A percentile compares a stretch with the other conserved stretches of the same genome.
Conservation (phyloP, 1,140 invertebrate genomes). For the Triops longicaudatus region DNA sequence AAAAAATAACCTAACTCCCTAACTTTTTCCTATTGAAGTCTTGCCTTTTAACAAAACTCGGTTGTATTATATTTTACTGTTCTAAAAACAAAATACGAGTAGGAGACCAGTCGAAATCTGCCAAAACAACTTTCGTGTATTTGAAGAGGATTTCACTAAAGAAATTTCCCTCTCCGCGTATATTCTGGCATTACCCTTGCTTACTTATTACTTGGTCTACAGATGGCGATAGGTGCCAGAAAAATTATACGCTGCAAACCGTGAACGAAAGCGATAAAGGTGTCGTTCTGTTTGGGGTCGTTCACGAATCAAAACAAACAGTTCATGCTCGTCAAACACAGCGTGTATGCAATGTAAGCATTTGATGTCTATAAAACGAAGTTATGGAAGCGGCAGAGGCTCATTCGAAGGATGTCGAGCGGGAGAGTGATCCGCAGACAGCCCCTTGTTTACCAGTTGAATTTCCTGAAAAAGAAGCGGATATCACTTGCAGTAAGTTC, state of each 20-base stretch:
- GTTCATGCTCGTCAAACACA: not conserved
- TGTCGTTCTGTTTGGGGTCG: not conserved
- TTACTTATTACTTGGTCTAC: not conserved
- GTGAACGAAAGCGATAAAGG: not conserved
- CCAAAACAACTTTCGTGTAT: too few relatives aligned
- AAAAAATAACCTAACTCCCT: too few relatives aligned
- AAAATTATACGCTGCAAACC: not conserved
- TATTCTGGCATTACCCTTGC: too few relatives aligned
- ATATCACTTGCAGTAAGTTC: not conserved
- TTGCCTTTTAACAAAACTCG: too few relatives aligned
- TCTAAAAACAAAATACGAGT: too few relatives aligned
- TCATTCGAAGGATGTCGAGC: not conserved
- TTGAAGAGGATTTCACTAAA: too few relatives aligned
- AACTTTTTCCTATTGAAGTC: too few relatives aligned
- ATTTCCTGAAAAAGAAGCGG: conserved; percentile 2
- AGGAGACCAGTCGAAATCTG: too few relatives aligned
- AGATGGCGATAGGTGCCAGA: not conserved
- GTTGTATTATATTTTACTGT: too few relatives aligned
- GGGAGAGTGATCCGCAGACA: not conserved
- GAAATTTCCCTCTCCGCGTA: too few relatives aligned
- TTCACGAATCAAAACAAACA: not conserved
- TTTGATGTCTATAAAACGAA: not conserved
- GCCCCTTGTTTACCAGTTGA: not conserved
- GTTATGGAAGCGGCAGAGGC: not conserved
- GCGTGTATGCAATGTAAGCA: not conserved